These are phyloP conservation scores for Drosophila ustulata DNA, from an alignment of 2,888 invertebrate genomes.

Conservation along the genomic window DNA sequence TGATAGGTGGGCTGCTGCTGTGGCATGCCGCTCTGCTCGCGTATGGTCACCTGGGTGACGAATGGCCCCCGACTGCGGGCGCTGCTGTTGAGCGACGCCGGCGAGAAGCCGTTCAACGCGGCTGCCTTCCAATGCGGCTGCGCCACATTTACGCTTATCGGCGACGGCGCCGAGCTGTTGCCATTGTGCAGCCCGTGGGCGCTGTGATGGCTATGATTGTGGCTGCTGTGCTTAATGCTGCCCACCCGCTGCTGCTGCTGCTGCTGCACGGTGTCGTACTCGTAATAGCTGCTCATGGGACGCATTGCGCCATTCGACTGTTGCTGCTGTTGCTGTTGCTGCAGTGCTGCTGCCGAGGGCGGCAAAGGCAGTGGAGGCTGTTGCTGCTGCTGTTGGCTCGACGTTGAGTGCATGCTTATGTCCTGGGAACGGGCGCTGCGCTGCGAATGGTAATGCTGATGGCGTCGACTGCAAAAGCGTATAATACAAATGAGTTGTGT, in stretches of 20 bases:
- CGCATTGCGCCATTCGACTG: conserved; percentile 83
- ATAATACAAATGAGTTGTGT: conserved; percentile 45
- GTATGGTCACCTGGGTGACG: conserved; percentile 88
- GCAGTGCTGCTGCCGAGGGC: conserved; percentile 24
- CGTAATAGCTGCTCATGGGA: conserved; percentile 93
- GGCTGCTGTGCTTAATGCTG: conserved; percentile 83
- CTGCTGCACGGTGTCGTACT: conserved; percentile 92
- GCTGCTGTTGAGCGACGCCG: conserved; percentile 82
- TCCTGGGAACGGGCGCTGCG: conserved; percentile 87
- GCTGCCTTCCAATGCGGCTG: conserved; percentile 84
- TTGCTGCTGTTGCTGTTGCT: conserved; percentile 41
- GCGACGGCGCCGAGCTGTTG: conserved; percentile 63
- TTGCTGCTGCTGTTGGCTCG: conserved; percentile 84
- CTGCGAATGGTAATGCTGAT: conserved; percentile 89
- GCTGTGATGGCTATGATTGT: conserved; percentile 74
- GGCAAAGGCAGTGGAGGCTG: conserved; percentile 66
- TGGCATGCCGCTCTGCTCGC: conserved; percentile 84
- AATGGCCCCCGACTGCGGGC: conserved; percentile 87
- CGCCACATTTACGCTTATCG: conserved; percentile 72
- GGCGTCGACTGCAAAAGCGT: conserved; percentile 86
- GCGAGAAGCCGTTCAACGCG: conserved; percentile 83
- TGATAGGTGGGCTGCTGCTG: conserved; percentile 82
- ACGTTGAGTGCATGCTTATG: conserved; percentile 77
- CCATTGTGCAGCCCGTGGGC: conserved; percentile 55
- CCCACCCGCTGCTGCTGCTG: conserved; percentile 88